Base-by-base conservation (phyloP, 2,797 vertebrate genomes). In the Cyclura pinguis region DNA sequence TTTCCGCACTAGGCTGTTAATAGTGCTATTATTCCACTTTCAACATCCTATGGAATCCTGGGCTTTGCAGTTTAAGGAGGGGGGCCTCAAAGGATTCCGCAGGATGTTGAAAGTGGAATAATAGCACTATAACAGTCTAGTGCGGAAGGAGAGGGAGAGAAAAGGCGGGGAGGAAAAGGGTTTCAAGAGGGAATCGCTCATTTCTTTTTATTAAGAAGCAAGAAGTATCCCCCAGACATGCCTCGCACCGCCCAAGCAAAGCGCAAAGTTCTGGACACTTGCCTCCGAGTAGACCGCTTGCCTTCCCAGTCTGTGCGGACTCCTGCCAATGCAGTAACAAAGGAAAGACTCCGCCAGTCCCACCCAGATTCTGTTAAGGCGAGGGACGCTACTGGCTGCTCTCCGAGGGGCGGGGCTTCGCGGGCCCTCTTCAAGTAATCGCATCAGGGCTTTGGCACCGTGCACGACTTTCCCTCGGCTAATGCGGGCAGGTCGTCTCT, bases 261-360 rank as follows among this genome's bases (percentile, higher is more conserved):
- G 74, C 55, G 47, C 77, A 81, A 86, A 89, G 67, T 91, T 86
- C n/a, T 27, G 47, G 47, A 74, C 52, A 32, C 57, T 67, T 64
- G n/a, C n/a, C 50, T 69, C 42, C 10, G n/a, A 76, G n/a, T 27
- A 62, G 42, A 22, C 55, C 7, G 62, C 85, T 86, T 35, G 10
- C 64, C 22, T 84, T 59, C 64, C 52, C 90, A 88, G 85, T 59
- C 86, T 59, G 57, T 35, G 42, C 8, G 47, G 42, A 5, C 29
- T 47, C 50, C 87, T 29, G 57, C 76, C 73, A 62, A 20, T 27
- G 55, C 90, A 82, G 77, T 1, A 67, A 82, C 87, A 77, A 89
- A 87, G 73, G 27, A 27, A 74, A 50, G 84, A 22, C 69, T 16
- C 32, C 18, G 67, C n/a, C 64, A 69, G 78, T 14, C 35, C 87